phyloP scores from a whole-genome alignment of 2,797 vertebrate genomes.

The Amniataba percoides region DNA sequence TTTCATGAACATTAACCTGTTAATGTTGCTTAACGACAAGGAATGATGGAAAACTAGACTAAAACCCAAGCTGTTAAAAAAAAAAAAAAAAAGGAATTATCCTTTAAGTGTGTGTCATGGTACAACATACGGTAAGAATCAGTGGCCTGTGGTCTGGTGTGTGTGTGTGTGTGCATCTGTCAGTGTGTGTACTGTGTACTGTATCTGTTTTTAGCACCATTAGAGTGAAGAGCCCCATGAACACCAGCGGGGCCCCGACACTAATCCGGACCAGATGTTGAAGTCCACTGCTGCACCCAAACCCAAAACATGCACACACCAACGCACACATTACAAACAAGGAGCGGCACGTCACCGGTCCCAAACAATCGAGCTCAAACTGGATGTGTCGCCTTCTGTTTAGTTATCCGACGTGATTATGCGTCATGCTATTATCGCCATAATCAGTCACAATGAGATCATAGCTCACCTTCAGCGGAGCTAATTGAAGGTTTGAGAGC shows the following conservation, averaged over 20 bases:
- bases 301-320: slow-evolving; percentile 40
- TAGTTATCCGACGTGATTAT: slow-evolving; percentile 57
- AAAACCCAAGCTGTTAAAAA: slow-evolving; percentile 11
- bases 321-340: slow-evolving; percentile 51
- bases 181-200: slow-evolving; percentile 42
- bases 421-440: slow-evolving; percentile 60
- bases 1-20: slow-evolving; percentile 1
- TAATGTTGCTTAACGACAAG: slow-evolving; percentile 4
- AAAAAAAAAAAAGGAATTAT: slow-evolving; percentile 37
- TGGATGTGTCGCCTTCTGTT: slow-evolving; percentile 50
- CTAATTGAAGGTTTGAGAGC: slow-evolving; percentile 56
- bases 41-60: slow-evolving; percentile 19
- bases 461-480: slow-evolving; percentile 60
- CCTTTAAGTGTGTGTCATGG: slow-evolving; percentile 49
- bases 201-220: slow-evolving; percentile 80
- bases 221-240: slow-evolving; percentile 69
- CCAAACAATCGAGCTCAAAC: slow-evolving; percentile 54
- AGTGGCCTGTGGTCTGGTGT: slow-evolving; percentile 34
- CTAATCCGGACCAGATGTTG: slow-evolving; percentile 82
- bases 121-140: slow-evolving; percentile 58
- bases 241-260: slow-evolving; percentile 68
- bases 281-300: slow-evolving; percentile 59
- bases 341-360: slow-evolving; percentile 42
- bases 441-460: slow-evolving; percentile 62
- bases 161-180: slow-evolving; percentile 25